phyloP scores from a whole-genome alignment of 64 coral and sea anemone genomes.

The Exaiptasia diaphana region DNA sequence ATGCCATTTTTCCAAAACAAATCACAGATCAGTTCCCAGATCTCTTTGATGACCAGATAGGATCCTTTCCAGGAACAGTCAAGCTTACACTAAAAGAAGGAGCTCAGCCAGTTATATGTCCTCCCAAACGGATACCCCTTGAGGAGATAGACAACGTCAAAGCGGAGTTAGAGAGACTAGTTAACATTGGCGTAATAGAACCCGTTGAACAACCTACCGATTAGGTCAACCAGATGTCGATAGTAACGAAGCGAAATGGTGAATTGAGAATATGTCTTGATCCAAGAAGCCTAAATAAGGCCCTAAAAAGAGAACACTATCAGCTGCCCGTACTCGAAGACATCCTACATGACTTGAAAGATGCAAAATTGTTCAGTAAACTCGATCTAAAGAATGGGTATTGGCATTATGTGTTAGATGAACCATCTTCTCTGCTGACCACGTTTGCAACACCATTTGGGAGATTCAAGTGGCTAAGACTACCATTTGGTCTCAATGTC shows the following conservation, averaged over 20 bases:
- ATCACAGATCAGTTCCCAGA: too few relatives aligned
- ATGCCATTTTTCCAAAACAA: too few relatives aligned
- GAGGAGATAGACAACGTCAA: too few relatives aligned
- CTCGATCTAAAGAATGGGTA: conserved; percentile 11
- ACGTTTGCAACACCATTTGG: conserved; percentile 25
- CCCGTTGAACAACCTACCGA: too few relatives aligned
- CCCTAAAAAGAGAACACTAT: conserved; percentile 32
- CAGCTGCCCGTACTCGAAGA: conserved; percentile 28
- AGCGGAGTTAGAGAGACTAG: too few relatives aligned
- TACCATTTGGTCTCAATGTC: conserved; percentile 9
- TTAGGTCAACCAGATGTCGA: too few relatives aligned
- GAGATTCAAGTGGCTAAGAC: conserved; percentile 8
- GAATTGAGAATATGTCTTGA: conserved; percentile 10
- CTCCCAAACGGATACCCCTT: too few relatives aligned
- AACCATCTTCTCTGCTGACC: conserved; percentile 29
- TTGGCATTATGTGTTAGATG: conserved; percentile 33
- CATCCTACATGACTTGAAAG: conserved; percentile 12
- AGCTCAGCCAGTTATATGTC: too few relatives aligned
- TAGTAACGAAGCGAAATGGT: conserved; percentile 6
- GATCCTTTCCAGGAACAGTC: too few relatives aligned
- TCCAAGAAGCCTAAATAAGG: background rate
- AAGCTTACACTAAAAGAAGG: too few relatives aligned
- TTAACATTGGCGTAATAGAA: too few relatives aligned
- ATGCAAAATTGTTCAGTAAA: conserved; percentile 17
- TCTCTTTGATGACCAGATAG: too few relatives aligned